Evolutionary conservation across 2,113 vertebrate genomes (phyloP).

Genomic region (Daphoenositta chrysoptera): DNA sequence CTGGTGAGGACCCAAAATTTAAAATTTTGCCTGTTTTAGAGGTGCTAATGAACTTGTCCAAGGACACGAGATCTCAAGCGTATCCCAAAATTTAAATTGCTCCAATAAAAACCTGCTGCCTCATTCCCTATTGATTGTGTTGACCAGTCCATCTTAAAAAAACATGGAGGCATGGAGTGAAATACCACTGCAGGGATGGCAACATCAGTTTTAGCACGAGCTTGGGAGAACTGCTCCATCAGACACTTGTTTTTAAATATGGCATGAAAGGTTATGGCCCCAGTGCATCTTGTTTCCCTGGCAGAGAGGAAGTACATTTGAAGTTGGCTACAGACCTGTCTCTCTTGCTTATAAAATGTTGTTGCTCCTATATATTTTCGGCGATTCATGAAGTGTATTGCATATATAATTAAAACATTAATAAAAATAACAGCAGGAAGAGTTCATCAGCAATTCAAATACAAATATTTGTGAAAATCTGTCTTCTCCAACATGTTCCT

Average conservation of each 20-base stretch:
- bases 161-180: neutral
- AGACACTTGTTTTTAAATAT: neutral
- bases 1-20: too few species aligned
- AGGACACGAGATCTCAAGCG: neutral
- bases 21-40: neutral
- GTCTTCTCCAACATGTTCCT: slow-evolving; percentile 49
- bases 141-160: neutral
- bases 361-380: slow-evolving; percentile 16
- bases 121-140: neutral
- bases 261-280: neutral
- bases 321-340: slow-evolving; percentile 14
- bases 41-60: neutral
- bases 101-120: neutral
- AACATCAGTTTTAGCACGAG: neutral
- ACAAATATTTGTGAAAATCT: slow-evolving; percentile 65
- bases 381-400: slow-evolving; percentile 25
- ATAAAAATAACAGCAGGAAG: slow-evolving; percentile 66
- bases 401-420: slow-evolving; percentile 65
- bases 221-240: neutral
- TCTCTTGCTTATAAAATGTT: slow-evolving; percentile 8
- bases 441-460: slow-evolving; percentile 67
- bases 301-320: neutral
- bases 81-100: neutral
- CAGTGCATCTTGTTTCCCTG: slow-evolving; percentile 1
- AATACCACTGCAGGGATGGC: neutral